A percentile compares a stretch with the other conserved stretches of the same genome.
These are phyloP conservation scores for Gari tellinella DNA, from an alignment of 2,888 invertebrate genomes.

Conservation along the genomic window DNA sequence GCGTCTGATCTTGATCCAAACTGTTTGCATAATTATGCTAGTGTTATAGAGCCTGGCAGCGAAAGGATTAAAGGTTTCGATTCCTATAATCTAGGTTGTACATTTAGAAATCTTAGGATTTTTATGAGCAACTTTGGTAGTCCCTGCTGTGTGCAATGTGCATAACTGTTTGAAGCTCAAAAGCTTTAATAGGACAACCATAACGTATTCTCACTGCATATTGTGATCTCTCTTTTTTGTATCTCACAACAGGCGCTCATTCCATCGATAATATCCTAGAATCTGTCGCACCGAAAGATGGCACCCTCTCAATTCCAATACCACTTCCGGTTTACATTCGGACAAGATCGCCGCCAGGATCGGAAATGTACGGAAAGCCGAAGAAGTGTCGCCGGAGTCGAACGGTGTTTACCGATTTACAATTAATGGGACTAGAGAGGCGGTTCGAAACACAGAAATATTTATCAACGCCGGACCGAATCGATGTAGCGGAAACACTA, in stretches of 20 bases:
- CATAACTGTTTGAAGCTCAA: too few species aligned
- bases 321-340: constrained; percentile 81
- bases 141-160: too few species aligned
- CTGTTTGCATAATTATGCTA: too few species aligned
- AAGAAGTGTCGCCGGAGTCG: constrained; percentile 81
- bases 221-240: neutral
- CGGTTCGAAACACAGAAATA: constrained; percentile 85
- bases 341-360: constrained; percentile 71
- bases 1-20: too few species aligned
- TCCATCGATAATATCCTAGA: constrained; percentile 59
- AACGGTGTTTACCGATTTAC: constrained; percentile 83
- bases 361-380: constrained; percentile 69
- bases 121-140: too few species aligned
- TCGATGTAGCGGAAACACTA: constrained; percentile 84
- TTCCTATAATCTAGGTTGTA: too few species aligned
- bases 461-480: constrained; percentile 84
- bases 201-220: too few species aligned
- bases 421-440: constrained; percentile 84
- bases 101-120: too few species aligned
- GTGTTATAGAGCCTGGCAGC: too few species aligned
- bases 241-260: constrained; percentile 23
- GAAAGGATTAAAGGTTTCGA: too few species aligned
- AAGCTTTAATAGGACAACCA: too few species aligned
- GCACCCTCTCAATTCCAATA: constrained; percentile 69
- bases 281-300: constrained; percentile 38